Conservation (phyloP, 2,888 invertebrate species). For the Lithophane socia region DNA sequence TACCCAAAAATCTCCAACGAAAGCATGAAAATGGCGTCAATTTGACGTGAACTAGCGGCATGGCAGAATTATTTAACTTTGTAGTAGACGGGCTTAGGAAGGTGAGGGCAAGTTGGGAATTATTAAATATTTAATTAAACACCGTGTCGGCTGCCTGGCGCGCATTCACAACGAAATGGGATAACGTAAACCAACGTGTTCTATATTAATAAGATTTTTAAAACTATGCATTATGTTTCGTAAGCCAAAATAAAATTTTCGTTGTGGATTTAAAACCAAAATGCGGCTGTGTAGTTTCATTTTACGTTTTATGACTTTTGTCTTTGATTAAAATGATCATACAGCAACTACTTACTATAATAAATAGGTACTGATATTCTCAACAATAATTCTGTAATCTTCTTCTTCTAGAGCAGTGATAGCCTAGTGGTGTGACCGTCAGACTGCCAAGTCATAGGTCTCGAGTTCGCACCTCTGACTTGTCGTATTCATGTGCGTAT, state of each 20-base stretch:
- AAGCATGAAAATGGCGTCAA: slow-evolving; percentile 29
- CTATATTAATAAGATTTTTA: slow-evolving; percentile 55
- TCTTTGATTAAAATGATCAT: neutral
- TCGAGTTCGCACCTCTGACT: too few species aligned
- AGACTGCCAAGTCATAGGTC: too few species aligned
- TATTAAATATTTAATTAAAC: slow-evolving; percentile 73
- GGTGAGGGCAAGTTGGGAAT: slow-evolving; percentile 54
- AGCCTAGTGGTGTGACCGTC: too few species aligned
- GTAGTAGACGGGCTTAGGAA: slow-evolving; percentile 19
- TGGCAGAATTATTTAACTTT: slow-evolving; percentile 55
- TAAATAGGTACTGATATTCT: neutral
- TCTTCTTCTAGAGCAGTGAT: too few species aligned
- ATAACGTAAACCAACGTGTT: slow-evolving; percentile 36
- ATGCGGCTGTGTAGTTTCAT: neutral
- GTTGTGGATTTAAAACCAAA: neutral
- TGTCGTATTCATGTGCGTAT: too few species aligned
- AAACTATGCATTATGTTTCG: slow-evolving; percentile 24
- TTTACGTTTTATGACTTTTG: neutral
- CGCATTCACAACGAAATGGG: slow-evolving; percentile 46
- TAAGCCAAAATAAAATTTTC: slow-evolving; percentile 2
- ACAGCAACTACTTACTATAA: neutral
- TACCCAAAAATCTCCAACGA: slow-evolving; percentile 5
- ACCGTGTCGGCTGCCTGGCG: slow-evolving; percentile 29
- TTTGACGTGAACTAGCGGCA: slow-evolving; percentile 43
- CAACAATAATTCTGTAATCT: neutral